Base-by-base conservation (phyloP, 2,797 vertebrate genomes). In the Chelonia mydas region DNA sequence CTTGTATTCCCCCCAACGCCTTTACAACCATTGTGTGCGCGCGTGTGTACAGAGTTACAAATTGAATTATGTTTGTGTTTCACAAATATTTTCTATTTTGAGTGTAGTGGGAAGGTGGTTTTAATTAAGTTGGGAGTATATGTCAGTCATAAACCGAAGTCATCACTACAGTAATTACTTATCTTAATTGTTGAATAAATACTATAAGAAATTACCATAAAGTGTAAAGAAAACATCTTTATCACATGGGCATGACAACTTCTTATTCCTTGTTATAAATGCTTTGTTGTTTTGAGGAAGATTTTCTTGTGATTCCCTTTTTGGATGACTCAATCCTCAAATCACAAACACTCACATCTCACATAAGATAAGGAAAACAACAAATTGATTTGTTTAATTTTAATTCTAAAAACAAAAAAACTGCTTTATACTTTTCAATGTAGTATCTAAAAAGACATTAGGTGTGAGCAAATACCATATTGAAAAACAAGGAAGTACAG, bases 11-110 rank as follows among this genome's bases (percentile, higher is more conserved):
- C 17, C 6, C 11, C 65, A 72, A n/a, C 4, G 76, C 7, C 1
- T 55, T 53, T 28, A 21, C 3, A 78, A 76, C 1, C 1, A 1
- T 11, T 3, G 10, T 25, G 21, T 6, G 16, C 3, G 19, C 17
- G 37, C 41, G 41, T 2, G 74, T 80, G 47, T 65, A 87, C 31
- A 17, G 2, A 84, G 2, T 41, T 86, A 83, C 17, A 27, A 8
- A 25, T 83, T 86, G 11, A 41, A 77, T 54, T 77, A 92, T 19
- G 5, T 49, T 72, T 65, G 41, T 7, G 2, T 33, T 33, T 84
- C 90, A 91, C 84, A 94, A 94, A 45, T 31, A 83, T 2, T 28
- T 92, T 83, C 31, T 51, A 33, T 68, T 74, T 55, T 19, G 76
- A 53, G 16, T 55, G 31, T 7, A 1, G 45, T 12, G 41, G 0